Conservation (phyloP, 2,113 vertebrate genomes). For the Arvicanthis niloticus region DNA sequence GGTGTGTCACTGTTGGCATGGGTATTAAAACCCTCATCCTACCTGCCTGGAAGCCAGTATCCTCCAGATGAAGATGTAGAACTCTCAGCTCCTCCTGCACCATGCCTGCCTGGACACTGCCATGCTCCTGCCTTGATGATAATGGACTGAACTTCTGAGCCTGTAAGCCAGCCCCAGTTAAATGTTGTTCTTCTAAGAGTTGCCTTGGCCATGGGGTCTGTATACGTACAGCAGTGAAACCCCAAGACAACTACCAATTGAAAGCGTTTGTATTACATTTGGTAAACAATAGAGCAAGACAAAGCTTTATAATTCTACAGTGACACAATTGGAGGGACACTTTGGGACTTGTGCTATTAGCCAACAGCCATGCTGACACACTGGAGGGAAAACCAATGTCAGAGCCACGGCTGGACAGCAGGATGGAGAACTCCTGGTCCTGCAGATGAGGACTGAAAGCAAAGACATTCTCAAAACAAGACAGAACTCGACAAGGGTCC, state of each 20-base stretch:
- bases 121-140: too few species aligned
- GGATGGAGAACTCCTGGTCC: neutral
- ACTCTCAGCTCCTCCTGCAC: too few species aligned
- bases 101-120: too few species aligned
- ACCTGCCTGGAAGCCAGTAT: too few species aligned
- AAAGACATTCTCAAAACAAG: neutral
- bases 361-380: neutral
- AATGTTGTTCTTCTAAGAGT: too few species aligned
- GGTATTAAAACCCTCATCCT: too few species aligned
- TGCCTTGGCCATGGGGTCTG: too few species aligned
- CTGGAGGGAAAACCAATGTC: neutral
- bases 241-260: neutral
- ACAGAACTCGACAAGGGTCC: neutral
- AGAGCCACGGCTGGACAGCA: neutral
- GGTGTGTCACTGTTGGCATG: too few species aligned
- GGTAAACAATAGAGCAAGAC: neutral
- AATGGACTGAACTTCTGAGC: too few species aligned
- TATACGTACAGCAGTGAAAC: too few species aligned
- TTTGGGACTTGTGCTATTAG: neutral
- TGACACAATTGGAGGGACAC: neutral
- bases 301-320: conserved; percentile 3
- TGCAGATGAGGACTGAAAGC: neutral
- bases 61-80: too few species aligned
- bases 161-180: too few species aligned
- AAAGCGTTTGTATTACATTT: neutral